Evolutionary conservation across 2,888 invertebrate species (phyloP), one percentile per base, ranked within the genome.

Genomic region (Leptopilina myrica): DNA sequence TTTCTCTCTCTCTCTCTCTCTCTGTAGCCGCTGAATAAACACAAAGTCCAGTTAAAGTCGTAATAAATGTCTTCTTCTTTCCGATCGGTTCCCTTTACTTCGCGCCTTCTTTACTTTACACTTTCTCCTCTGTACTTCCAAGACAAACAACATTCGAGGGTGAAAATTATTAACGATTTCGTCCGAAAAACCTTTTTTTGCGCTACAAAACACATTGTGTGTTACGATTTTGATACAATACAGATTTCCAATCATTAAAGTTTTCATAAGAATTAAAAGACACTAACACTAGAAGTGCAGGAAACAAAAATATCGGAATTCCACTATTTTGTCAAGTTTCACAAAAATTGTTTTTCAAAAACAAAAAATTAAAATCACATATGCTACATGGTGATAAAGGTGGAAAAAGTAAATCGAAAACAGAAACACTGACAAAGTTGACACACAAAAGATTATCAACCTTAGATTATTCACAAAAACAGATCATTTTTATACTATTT

Each of bases 31-130:
- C 89, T 90, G 90, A 91, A 91, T 91, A 91, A 91, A 91, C 90
- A 91, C 90, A 91, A 91, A 91, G 91, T 90, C 91, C 91, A 85
- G 90, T 90, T 89, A 88, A 89, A 90, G 90, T 89, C 90, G 90
- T 88, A 91, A 91, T 91, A 91, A 91, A 91, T 90, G 91, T 90
- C 90, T 82, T 80, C 81, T 79, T 81, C 78, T 79, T 80, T 80
- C 79, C 82, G 84, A 82, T 81, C 78, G 82, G 78, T 82, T 81
- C 78, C 56, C 66, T 59, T 64, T 77, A 4, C 64, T 56, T 76
- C 69, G 76, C 73, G 84, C 73, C 83, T 64, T 83, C 80, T 79
- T 79, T 84, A 86, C 87, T 86, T 86, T 82, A 86, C 86, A 86
- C 86, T 87, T 87, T 85, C 86, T 85, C 86, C 85, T 43, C 86